Evolutionary conservation across 2,797 vertebrate species (phyloP).

Genomic region (Miichthys miiuy): DNA sequence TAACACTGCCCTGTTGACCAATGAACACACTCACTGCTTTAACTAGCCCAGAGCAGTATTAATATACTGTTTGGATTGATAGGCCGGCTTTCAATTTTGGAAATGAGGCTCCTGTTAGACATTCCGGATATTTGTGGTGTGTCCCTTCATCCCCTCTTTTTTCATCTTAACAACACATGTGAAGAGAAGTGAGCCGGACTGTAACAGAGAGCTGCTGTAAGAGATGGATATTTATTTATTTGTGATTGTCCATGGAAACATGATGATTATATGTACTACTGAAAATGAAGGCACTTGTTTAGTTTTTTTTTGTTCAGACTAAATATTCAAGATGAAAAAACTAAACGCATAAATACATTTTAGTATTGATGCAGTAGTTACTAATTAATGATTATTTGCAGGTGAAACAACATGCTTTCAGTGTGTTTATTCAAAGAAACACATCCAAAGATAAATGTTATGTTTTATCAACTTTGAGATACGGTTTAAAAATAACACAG

Average conservation of each 20-base stretch:
- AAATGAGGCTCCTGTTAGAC: slow-evolving; percentile 27
- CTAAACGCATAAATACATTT: background rate
- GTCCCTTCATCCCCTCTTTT: slow-evolving; percentile 19
- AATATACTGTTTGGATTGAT: background rate
- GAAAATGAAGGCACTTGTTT: background rate
- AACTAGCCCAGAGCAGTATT: slow-evolving; percentile 15
- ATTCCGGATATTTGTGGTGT: background rate
- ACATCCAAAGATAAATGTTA: background rate
- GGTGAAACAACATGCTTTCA: background rate
- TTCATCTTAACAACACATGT: slow-evolving; percentile 50
- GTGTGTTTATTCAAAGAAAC: background rate
- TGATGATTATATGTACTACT: background rate
- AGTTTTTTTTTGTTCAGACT: background rate
- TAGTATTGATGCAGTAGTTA: background rate
- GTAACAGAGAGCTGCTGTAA: slow-evolving; percentile 25
- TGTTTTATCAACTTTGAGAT: background rate
- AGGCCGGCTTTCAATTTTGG: background rate
- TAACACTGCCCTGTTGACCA: slow-evolving; percentile 20
- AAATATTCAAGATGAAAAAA: background rate
- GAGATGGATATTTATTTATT: slow-evolving; percentile 21
- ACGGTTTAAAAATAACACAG: background rate
- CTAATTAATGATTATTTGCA: slow-evolving; percentile 3
- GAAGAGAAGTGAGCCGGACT: slow-evolving; percentile 37
- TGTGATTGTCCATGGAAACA: background rate
- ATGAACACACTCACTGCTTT: slow-evolving; percentile 1